phyloP scores from a whole-genome alignment of 1,140 invertebrate genomes.

The Eupristina koningsbergeri region DNA sequence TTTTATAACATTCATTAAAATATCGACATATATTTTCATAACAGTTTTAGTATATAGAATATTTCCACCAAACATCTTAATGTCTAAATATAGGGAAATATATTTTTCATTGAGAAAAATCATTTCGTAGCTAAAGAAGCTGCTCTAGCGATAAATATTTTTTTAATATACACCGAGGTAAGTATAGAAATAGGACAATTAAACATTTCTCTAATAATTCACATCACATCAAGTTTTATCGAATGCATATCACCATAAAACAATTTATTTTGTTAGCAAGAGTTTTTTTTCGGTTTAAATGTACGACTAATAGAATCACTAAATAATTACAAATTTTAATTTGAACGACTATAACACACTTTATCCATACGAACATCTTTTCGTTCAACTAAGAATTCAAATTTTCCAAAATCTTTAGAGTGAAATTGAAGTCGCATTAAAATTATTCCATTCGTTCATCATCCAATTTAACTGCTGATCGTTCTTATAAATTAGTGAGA shows the following conservation, averaged over 20 bases:
- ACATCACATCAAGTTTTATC: slow-evolving; percentile 1
- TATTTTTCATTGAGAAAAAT: background rate
- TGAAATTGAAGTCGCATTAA: slow-evolving; percentile 13
- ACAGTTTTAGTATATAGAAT: background rate
- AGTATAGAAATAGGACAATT: slow-evolving; percentile 25
- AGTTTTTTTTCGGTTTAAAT: background rate
- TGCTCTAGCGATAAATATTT: slow-evolving; percentile 7
- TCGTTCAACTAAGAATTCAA: background rate
- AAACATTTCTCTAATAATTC: slow-evolving; percentile 15
- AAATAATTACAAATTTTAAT: slow-evolving; percentile 26
- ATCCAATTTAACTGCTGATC: background rate
- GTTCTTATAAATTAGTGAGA: too few relatives aligned
- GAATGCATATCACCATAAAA: slow-evolving; percentile 4
- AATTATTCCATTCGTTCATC: background rate
- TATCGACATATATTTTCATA: background rate
- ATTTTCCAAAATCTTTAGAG: slow-evolving; percentile 4
- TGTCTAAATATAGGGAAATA: background rate
- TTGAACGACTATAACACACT: slow-evolving; percentile 10
- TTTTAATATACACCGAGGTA: slow-evolving; percentile 24
- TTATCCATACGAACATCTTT: slow-evolving; percentile 4
- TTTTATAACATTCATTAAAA: slow-evolving; percentile 3
- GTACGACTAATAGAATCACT: slow-evolving; percentile 11
- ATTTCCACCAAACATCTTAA: slow-evolving; percentile 23
- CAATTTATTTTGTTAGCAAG: background rate
- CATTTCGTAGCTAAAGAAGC: slow-evolving; percentile 8